phyloP scores from a whole-genome alignment of 92 coral and sea anemone species.

The Zoanthus solanderi region DNA sequence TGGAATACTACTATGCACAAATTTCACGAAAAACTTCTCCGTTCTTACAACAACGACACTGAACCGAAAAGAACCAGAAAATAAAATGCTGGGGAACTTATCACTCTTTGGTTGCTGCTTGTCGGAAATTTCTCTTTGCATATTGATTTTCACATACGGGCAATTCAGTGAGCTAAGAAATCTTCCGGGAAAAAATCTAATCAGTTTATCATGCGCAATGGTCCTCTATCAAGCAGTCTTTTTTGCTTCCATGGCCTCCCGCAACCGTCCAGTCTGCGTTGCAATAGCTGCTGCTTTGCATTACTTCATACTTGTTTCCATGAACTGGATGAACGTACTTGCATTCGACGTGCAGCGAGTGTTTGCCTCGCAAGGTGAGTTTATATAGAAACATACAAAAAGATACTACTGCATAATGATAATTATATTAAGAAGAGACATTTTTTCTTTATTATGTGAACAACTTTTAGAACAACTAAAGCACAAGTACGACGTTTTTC shows the following conservation, averaged over 20 bases:
- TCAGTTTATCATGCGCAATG: constrained; percentile 26
- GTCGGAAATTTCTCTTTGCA: constrained; percentile 30
- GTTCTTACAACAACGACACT: not conserved
- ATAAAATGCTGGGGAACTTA: not conserved
- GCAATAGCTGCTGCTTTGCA: constrained; percentile 20
- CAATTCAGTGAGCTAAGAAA: constrained; percentile 27
- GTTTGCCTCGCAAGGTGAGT: constrained; percentile 35
- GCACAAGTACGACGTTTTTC: not conserved
- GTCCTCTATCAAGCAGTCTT: constrained; percentile 32
- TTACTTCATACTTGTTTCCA: constrained; percentile 30
- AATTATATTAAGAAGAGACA: too few relatives aligned
- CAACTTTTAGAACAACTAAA: not conserved
- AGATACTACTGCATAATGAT: not conserved
- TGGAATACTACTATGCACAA: constrained; percentile 24
- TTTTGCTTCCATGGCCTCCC: not conserved
- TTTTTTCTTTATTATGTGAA: too few relatives aligned
- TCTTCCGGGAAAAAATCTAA: constrained; percentile 31
- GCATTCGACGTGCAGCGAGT: constrained; percentile 33
- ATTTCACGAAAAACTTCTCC: not conserved
- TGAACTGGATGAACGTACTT: constrained; percentile 40
- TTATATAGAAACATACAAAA: not conserved
- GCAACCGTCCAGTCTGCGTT: not conserved
- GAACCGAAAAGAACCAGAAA: not conserved
- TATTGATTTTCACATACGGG: constrained; percentile 34
- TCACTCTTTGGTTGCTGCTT: constrained; percentile 18